Conservation (phyloP, 2,113 vertebrate genomes). For the Neodon shergylaensis region DNA sequence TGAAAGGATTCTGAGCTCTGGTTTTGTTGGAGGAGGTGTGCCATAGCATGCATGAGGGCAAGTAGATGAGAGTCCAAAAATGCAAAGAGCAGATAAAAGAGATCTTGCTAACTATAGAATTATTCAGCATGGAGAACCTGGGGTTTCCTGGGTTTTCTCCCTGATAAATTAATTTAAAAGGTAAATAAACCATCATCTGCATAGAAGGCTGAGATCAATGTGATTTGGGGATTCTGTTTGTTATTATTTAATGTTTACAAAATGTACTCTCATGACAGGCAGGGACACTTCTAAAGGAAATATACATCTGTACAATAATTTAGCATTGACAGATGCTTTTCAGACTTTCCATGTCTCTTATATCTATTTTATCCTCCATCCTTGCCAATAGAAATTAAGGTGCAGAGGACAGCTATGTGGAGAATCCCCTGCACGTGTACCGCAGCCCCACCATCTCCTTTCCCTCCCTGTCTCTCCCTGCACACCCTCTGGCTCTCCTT, state of each 20-base stretch:
- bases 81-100: background rate
- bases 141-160: background rate
- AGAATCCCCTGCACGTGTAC: background rate
- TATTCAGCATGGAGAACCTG: constrained; percentile 12
- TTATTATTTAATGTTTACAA: background rate
- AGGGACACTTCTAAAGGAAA: background rate
- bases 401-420: background rate
- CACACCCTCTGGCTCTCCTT: background rate
- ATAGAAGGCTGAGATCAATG: background rate
- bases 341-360: background rate
- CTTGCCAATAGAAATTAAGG: background rate
- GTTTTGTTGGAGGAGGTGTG: no score
- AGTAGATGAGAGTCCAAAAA: background rate
- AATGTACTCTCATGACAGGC: background rate
- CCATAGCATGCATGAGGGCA: no score
- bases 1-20: no score
- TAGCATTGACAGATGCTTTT: background rate
- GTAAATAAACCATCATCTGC: background rate
- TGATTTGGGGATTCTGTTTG: background rate
- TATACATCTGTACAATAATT: background rate
- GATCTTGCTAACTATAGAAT: background rate
- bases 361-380: background rate
- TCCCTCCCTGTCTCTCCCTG: background rate
- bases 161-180: background rate
- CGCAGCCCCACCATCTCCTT: background rate